Evolutionary conservation across 2,888 invertebrate species (phyloP).

Genomic region (Rutpela maculata): DNA sequence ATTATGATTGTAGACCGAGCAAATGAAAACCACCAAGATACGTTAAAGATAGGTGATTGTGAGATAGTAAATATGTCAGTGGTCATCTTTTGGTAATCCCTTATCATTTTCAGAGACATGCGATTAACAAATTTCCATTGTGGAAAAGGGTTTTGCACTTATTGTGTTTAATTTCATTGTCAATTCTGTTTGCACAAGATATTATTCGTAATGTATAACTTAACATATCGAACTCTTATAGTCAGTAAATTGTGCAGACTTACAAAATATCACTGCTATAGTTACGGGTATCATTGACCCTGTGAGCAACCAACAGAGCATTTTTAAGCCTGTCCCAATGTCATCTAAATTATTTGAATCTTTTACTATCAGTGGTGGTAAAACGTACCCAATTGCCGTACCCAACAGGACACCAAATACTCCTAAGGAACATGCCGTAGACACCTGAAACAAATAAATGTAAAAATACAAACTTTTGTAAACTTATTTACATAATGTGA

Average conservation of each 20-base stretch:
- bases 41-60: too few relatives aligned
- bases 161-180: too few relatives aligned
- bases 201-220: too few relatives aligned
- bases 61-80: too few relatives aligned
- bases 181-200: too few relatives aligned
- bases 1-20: too few relatives aligned
- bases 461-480: neutral
- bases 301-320: slow-evolving; percentile 77
- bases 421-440: slow-evolving; percentile 83
- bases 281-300: slow-evolving; percentile 75
- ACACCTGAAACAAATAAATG: slow-evolving; percentile 62
- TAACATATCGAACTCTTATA: neutral
- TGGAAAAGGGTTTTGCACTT: too few relatives aligned
- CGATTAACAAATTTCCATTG: too few relatives aligned
- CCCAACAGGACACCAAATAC: slow-evolving; percentile 85
- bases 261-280: slow-evolving; percentile 55
- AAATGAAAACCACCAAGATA: too few relatives aligned
- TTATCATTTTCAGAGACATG: too few relatives aligned
- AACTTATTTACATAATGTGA: neutral
- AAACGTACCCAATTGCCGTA: slow-evolving; percentile 81
- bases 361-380: slow-evolving; percentile 78
- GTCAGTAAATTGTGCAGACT: slow-evolving; percentile 28
- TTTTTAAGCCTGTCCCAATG: slow-evolving; percentile 70
- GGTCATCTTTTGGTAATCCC: too few relatives aligned
- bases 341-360: slow-evolving; percentile 59